Evolutionary conservation across 2,797 vertebrate species (phyloP), one percentile per base, ranked within the genome.

Genomic region (Echiichthys vipera): DNA sequence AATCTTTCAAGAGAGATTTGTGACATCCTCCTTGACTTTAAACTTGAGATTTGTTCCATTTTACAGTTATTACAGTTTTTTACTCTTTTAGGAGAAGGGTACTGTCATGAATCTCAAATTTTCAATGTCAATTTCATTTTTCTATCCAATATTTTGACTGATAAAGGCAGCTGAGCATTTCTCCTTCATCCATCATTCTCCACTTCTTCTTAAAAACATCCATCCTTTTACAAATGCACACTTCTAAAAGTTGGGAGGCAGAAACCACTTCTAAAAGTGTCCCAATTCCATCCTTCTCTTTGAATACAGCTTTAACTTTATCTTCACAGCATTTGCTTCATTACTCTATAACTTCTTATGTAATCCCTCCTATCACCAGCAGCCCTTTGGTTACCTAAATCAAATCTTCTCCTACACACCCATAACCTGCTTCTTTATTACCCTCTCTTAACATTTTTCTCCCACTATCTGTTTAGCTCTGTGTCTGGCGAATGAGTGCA

Each of bases 321-420:
- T 71, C 59, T 32, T 51, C n/a, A 49, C 42, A 37, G 17, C 17
- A 42, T 47, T 82, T 59, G 30, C 25, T 58, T 43, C 22, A 59
- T 66, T 45, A 61, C 40, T 71, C 20, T 17, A 18, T 45, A 45
- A 50, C 37, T 58, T 53, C 40, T 57, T 10, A 61, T 62, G 47
- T 20, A 34, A 57, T 62, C 69, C 56, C 45, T 62, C 20, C 42
- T 55, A 18, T 54, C 71, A 55, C n/a, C 43, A 51, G 24, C 37
- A 30, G 29, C 27, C 29, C 45, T n/a, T 55, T 24, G 13, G 61
- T 72, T 47, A 58, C 53, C 56, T 76, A 56, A 65, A 40, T 67
- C 40, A 56, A 24, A 40, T 36, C 22, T 17, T 62, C 36, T 57
- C 22, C 32, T 24, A 25, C 65, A 78, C 47, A 37, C 37, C 39